These are phyloP conservation scores for Ramphastos sulfuratus DNA, from an alignment of 2,113 vertebrate genomes.

Conservation along the genomic window DNA sequence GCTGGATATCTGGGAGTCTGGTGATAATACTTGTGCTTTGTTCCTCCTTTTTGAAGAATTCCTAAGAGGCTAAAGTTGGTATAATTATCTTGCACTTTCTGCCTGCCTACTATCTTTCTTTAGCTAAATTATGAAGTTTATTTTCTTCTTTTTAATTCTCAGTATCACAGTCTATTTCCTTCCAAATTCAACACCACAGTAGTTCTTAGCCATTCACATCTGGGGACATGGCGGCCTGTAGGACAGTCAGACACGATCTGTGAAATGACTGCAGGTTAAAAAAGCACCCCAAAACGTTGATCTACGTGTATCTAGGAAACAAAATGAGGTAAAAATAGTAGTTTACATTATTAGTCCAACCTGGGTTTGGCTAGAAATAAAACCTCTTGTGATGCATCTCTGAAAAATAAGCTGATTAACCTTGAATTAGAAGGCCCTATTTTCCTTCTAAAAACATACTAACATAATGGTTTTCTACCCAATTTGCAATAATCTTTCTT, in stretches of 20 bases:
- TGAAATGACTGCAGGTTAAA: fast-evolving
- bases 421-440: background rate
- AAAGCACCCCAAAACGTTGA: background rate
- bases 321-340: background rate
- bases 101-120: background rate
- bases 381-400: background rate
- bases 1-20: background rate
- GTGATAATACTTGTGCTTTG: background rate
- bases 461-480: fast-evolving
- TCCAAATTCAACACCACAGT: background rate
- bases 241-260: background rate
- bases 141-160: background rate
- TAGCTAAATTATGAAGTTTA: background rate
- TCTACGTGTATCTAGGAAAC: background rate
- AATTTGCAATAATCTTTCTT: background rate
- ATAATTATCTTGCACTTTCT: background rate
- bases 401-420: background rate
- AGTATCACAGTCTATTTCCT: background rate
- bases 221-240: background rate
- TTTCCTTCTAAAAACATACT: background rate
- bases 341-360: background rate
- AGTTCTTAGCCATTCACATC: background rate
- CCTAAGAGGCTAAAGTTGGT: background rate
- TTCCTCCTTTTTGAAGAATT: background rate
- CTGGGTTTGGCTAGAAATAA: background rate